Conservation (phyloP, 2,113 vertebrate species). For the Copsychus sechellarum region DNA sequence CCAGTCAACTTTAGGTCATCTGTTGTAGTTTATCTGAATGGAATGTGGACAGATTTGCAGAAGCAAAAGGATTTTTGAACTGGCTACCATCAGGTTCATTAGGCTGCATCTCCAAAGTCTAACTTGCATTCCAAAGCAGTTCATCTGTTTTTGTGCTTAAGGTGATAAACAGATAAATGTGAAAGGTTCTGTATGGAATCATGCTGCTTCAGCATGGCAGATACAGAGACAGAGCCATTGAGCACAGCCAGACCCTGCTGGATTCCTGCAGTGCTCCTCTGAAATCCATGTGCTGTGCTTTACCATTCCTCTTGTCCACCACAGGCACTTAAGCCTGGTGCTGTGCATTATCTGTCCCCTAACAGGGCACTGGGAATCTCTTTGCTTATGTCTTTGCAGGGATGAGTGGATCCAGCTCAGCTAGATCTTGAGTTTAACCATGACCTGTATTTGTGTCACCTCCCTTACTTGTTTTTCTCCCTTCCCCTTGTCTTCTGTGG, state of each 20-base stretch:
- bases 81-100: neutral
- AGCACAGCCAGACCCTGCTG: neutral
- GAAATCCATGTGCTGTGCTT: neutral
- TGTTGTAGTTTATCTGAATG: neutral
- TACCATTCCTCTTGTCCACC: neutral
- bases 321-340: neutral
- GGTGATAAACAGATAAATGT: neutral
- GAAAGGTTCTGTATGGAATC: neutral
- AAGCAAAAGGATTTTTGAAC: neutral
- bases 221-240: neutral
- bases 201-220: neutral
- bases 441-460: neutral
- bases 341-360: accelerated
- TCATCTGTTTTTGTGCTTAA: neutral
- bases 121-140: neutral
- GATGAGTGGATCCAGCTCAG: neutral
- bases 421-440: no score
- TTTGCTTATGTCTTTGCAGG: neutral
- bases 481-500: neutral
- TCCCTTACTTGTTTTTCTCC: neutral
- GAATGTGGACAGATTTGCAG: neutral
- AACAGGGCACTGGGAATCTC: neutral
- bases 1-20: neutral
- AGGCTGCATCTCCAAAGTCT: neutral
- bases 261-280: neutral